phyloP scores from a whole-genome alignment of 2,888 invertebrate genomes.

The Drosophila stalkeri region DNA sequence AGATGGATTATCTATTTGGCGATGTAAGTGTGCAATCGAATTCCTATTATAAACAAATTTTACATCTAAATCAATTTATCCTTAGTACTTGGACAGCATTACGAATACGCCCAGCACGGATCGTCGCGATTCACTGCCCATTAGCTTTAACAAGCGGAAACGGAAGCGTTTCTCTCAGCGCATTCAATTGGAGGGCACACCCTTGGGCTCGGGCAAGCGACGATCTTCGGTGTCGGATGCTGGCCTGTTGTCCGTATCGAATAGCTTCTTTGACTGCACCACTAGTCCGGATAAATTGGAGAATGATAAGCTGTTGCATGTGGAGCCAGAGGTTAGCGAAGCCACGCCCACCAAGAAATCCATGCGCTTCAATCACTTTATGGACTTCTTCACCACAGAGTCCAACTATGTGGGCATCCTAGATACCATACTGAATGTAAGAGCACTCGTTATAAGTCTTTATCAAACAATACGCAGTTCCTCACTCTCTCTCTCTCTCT shows the following conservation, averaged over 20 bases:
- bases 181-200: conserved; percentile 84
- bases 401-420: conserved; percentile 98
- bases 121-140: conserved; percentile 87
- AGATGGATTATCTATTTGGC: conserved; percentile 94
- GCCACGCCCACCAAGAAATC: conserved; percentile 83
- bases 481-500: too few relatives aligned
- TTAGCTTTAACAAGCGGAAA: conserved; percentile 88
- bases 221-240: conserved; percentile 95
- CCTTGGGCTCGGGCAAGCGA: conserved; percentile 87
- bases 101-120: conserved; percentile 85
- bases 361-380: conserved; percentile 86
- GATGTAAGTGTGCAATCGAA: conserved; percentile 88
- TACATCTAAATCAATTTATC: neutral
- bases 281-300: conserved; percentile 91
- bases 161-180: conserved; percentile 90
- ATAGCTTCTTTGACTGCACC: conserved; percentile 95
- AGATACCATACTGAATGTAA: conserved; percentile 95
- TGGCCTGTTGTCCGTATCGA: conserved; percentile 92
- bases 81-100: conserved; percentile 84
- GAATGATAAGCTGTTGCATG: conserved; percentile 76
- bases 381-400: conserved; percentile 98
- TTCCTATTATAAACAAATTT: neutral
- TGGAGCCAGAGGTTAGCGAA: conserved; percentile 79
- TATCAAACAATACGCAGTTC: neutral
- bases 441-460: conserved; percentile 46